Conservation (phyloP, 2,888 invertebrate species). For the Acleris cristana region DNA sequence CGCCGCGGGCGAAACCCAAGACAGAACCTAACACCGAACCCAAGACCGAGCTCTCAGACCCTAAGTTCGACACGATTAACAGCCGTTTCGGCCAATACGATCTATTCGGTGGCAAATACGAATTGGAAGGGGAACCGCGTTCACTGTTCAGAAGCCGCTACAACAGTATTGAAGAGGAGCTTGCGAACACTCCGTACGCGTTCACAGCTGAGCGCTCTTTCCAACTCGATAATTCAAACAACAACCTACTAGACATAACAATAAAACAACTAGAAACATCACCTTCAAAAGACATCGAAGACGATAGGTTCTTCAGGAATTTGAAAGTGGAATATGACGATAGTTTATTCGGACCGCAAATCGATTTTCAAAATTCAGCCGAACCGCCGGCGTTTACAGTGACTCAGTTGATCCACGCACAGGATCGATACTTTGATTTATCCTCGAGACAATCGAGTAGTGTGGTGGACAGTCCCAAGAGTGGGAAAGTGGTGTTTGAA, state of each 20-base stretch:
- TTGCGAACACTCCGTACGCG: constrained; percentile 80
- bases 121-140: constrained; percentile 57
- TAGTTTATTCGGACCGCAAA: constrained; percentile 62
- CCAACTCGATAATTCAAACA: constrained; percentile 52
- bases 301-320: constrained; percentile 68
- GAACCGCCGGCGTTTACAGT: constrained; percentile 72
- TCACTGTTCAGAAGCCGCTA: constrained; percentile 78
- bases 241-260: constrained; percentile 62
- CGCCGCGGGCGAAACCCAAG: constrained; percentile 45
- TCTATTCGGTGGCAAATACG: constrained; percentile 74
- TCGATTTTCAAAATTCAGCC: constrained; percentile 55
- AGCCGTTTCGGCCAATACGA: constrained; percentile 74
- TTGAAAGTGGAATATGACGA: constrained; percentile 53
- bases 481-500: constrained; percentile 56
- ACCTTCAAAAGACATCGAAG: constrained; percentile 68
- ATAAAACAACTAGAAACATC: constrained; percentile 59
- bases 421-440: constrained; percentile 75
- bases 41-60: constrained; percentile 53
- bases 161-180: constrained; percentile 79
- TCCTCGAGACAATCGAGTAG: constrained; percentile 56
- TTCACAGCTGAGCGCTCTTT: constrained; percentile 70
- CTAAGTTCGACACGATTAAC: constrained; percentile 77
- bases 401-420: constrained; percentile 76
- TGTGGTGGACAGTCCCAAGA: constrained; percentile 42
- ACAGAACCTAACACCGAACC: constrained; percentile 37